Percentiles rank a stretch among this genome's conserved stretches.
phyloP scores from a whole-genome alignment of 2,113 vertebrate genomes.

The Dryoscopus gambensis region DNA sequence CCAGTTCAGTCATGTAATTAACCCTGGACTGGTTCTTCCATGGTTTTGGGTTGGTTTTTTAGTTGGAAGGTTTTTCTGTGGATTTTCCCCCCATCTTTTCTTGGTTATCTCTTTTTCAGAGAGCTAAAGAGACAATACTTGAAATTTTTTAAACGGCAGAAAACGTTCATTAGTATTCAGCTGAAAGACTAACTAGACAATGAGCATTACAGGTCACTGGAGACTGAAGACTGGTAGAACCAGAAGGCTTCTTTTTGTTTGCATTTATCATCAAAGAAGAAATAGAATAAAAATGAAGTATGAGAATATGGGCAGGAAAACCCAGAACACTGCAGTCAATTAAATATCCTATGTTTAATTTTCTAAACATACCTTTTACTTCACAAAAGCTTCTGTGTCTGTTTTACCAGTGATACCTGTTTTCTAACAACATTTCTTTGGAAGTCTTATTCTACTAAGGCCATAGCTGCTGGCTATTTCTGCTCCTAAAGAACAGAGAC shows the following conservation, averaged over 20 bases:
- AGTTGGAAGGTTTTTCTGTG: rapidly evolving
- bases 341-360: background rate
- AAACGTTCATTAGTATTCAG: background rate
- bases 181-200: background rate
- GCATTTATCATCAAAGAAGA: background rate
- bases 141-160: background rate
- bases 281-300: background rate
- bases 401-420: background rate
- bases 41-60: background rate
- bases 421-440: background rate
- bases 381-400: background rate
- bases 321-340: background rate
- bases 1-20: background rate
- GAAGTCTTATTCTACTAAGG: background rate
- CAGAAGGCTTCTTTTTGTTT: background rate
- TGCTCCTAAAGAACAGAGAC: background rate
- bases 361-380: background rate
- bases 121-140: background rate
- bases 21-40: background rate
- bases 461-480: background rate
- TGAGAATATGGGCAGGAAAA: background rate
- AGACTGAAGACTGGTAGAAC: background rate
- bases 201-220: background rate
- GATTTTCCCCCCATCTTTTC: rapidly evolving
- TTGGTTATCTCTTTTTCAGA: background rate